phyloP scores from a whole-genome alignment of 2,113 vertebrate genomes.

The Herpetotheres cachinnans region DNA sequence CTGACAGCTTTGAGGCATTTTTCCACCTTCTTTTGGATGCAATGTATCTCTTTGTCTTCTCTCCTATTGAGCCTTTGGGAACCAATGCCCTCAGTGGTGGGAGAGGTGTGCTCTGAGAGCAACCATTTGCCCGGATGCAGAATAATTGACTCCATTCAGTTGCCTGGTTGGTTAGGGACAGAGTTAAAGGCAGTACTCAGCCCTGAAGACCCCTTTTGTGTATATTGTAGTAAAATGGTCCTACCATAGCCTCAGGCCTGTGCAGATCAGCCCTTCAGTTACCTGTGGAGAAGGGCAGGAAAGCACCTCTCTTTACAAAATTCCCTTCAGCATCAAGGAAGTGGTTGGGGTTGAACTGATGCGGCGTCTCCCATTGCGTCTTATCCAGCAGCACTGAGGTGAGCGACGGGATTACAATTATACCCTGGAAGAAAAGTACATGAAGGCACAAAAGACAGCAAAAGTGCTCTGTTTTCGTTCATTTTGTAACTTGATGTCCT shows the following conservation, averaged over 20 bases:
- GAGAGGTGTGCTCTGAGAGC: neutral
- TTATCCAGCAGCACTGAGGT: slow-evolving; percentile 79
- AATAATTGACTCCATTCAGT: neutral
- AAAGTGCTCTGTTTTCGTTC: neutral
- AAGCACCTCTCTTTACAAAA: slow-evolving; percentile 76
- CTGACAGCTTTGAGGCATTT: neutral
- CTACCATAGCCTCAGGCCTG: neutral
- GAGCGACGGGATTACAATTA: slow-evolving; percentile 74
- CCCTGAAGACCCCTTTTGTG: neutral
- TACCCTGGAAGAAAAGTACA: slow-evolving; percentile 67
- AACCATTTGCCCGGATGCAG: neutral
- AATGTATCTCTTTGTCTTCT: neutral
- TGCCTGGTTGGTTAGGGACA: neutral
- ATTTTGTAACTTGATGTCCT: neutral
- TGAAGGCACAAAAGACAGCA: neutral
- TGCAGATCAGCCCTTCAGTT: neutral
- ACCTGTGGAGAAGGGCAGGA: slow-evolving; percentile 79
- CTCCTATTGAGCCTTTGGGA: neutral
- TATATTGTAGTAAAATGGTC: neutral
- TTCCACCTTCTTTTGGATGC: neutral
- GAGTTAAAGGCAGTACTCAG: neutral
- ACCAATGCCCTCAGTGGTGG: neutral
- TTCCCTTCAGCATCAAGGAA: slow-evolving; percentile 73
- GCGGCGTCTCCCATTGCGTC: slow-evolving; percentile 76
- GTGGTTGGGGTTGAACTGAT: slow-evolving; percentile 77